These are phyloP conservation scores for Garra rufa DNA, from an alignment of 2,113 vertebrate species.

Conservation along the genomic window DNA sequence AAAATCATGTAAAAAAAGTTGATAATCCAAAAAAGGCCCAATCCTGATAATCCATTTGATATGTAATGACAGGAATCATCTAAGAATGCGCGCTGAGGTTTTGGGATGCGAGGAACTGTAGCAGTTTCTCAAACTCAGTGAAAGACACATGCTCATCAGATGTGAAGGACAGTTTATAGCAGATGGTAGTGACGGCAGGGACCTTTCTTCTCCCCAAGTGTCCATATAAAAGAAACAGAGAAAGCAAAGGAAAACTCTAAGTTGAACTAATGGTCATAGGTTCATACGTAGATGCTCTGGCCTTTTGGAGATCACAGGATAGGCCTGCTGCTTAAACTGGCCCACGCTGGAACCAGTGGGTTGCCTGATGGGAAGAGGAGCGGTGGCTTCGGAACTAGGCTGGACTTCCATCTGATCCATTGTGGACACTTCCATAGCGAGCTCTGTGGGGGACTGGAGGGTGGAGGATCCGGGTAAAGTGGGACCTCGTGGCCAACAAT, in stretches of 20 bases:
- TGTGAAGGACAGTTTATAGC: slow-evolving; percentile 45
- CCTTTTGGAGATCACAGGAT: slow-evolving; percentile 93
- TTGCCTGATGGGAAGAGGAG: slow-evolving; percentile 93
- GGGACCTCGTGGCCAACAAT: slow-evolving; percentile 88
- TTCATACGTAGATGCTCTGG: slow-evolving; percentile 98
- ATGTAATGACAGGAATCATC: slow-evolving; percentile 52
- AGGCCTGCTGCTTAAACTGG: slow-evolving; percentile 91
- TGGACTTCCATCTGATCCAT: slow-evolving; percentile 94
- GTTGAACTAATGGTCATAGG: slow-evolving; percentile 84
- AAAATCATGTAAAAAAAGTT: slow-evolving; percentile 52
- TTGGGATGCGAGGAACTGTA: slow-evolving; percentile 49
- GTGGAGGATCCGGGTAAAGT: slow-evolving; percentile 54
- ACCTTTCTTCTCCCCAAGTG: slow-evolving; percentile 34
- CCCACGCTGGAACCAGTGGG: slow-evolving; percentile 81
- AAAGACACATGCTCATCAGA: slow-evolving; percentile 58
- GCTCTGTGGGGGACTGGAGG: slow-evolving; percentile 73
- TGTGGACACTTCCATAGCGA: slow-evolving; percentile 87
- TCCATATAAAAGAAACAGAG: slow-evolving; percentile 55
- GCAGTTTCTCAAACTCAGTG: slow-evolving; percentile 40
- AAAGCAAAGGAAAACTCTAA: slow-evolving; percentile 53
- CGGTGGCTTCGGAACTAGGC: slow-evolving; percentile 86
- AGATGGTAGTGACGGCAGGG: slow-evolving; percentile 36
- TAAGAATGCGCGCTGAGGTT: slow-evolving; percentile 62
- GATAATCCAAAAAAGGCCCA: slow-evolving; percentile 55
- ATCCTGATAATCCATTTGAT: slow-evolving; percentile 57